Evolutionary conservation across 2,888 invertebrate species (phyloP), one percentile per base, ranked within the genome.

Genomic region (Tuta absoluta): DNA sequence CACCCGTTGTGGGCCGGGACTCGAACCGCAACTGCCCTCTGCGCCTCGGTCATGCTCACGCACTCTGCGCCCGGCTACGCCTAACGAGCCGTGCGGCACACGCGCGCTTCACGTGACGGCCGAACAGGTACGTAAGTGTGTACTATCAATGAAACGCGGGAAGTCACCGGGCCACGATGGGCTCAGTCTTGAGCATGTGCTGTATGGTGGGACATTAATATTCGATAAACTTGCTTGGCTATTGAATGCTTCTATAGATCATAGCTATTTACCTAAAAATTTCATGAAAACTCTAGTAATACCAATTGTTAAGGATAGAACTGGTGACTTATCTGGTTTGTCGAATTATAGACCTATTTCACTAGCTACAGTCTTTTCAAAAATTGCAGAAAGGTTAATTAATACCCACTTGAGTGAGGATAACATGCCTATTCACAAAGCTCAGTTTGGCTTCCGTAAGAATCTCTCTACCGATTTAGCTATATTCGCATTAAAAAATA

Each of bases 81-180:
- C 56, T 7, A 28, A 12, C 14, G 56, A 2, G 24, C 56, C n/a
- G 38, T 59, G 41, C 11, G 41, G 21, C 17, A 19, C 21, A 37
- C 41, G 41, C 41, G 37, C 38, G 8, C 12, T 38, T 19, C 41
- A 59, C 56, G 56, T 56, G 10, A 14, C 56, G 8, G 5, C 14
- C 2, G 19, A 24, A 56, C 56, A 56, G 24, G 56, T 28, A 49
- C 11, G 61, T 64, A 33, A 48, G n/a, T 56, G 28, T 28, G 33
- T 56, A 14, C 7, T 56, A 38, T 19, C 23, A 19, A 21, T 66
- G 63, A 41, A 62, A 49, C 21, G 62, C 4, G 68, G 67, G 2
- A 65, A 66, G 23, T 65, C 66, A 7, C 65, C 65, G n/a, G 68
- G 68, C 14, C 64, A 65, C 53, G 67, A 66, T 24, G 63, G 63